Evolutionary conservation across 2,113 vertebrate species (phyloP).

Genomic region (Ochotona curzoniae): DNA sequence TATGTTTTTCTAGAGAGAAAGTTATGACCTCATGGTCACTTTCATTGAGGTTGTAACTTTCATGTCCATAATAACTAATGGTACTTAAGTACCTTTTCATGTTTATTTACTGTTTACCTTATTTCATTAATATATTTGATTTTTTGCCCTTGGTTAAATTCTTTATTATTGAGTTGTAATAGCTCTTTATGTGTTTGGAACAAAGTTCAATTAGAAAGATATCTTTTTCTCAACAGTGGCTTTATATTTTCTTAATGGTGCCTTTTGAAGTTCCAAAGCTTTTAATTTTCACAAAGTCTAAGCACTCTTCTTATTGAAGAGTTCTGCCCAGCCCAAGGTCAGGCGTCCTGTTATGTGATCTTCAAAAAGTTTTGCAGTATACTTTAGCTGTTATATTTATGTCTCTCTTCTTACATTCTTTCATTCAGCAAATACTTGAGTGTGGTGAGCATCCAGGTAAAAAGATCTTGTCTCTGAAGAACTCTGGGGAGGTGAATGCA

Average conservation of each 20-base stretch:
- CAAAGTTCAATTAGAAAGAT: background rate
- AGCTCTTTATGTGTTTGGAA: background rate
- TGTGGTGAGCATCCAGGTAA: background rate
- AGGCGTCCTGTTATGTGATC: background rate
- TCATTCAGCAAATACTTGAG: background rate
- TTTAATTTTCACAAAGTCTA: conserved; percentile 1
- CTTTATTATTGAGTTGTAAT: background rate
- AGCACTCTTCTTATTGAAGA: background rate
- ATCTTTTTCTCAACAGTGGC: background rate
- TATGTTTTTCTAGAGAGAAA: background rate
- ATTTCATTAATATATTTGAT: background rate
- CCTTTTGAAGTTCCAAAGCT: conserved; percentile 3
- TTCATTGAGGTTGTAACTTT: conserved; percentile 20
- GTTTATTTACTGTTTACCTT: background rate
- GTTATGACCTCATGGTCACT: background rate
- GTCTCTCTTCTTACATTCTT: background rate
- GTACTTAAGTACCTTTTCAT: background rate
- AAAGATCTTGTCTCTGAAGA: background rate
- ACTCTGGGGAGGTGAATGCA: background rate
- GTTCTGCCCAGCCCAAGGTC: background rate
- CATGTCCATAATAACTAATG: background rate
- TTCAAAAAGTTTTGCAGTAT: background rate
- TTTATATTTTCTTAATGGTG: conserved; percentile 1
- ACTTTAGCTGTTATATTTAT: background rate
- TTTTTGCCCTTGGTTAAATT: background rate